Evolutionary conservation across 1,140 invertebrate genomes (phyloP).

Genomic region (Gryon sp.): DNA sequence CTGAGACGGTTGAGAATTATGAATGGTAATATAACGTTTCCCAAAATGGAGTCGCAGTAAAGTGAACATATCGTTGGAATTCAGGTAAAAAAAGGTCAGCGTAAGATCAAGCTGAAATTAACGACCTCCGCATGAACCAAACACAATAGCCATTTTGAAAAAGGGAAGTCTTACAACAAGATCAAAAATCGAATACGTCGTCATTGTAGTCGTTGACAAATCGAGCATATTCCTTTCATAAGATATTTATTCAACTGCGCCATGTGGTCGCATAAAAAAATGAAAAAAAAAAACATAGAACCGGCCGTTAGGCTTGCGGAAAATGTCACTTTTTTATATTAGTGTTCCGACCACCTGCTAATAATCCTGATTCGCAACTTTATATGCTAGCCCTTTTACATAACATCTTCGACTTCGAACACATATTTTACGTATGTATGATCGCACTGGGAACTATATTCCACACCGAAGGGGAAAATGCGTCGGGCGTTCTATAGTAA

Average conservation of each 20-base stretch:
- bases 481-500: constrained; percentile 29
- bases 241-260: constrained; percentile 54
- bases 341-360: constrained; percentile 45
- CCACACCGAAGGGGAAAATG: background rate
- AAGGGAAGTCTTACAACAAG: constrained; percentile 6
- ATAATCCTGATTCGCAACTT: constrained; percentile 33
- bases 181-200: constrained; percentile 26
- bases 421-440: constrained; percentile 23
- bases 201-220: constrained; percentile 58
- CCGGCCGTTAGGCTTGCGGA: constrained; percentile 6
- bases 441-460: constrained; percentile 25
- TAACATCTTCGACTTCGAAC: constrained; percentile 15
- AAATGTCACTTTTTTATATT: constrained; percentile 30
- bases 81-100: constrained; percentile 9
- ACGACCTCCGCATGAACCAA: background rate
- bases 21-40: constrained; percentile 18
- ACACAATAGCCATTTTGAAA: constrained; percentile 16
- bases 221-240: constrained; percentile 49
- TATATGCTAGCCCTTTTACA: constrained; percentile 28
- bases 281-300: constrained; percentile 5
- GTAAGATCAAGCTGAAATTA: constrained; percentile 18
- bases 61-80: background rate
- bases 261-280: constrained; percentile 27
- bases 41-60: constrained; percentile 12
- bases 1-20: constrained; percentile 15